These are phyloP conservation scores for Carettochelys insculpta DNA, from an alignment of 2,113 vertebrate genomes.

Conservation along the genomic window DNA sequence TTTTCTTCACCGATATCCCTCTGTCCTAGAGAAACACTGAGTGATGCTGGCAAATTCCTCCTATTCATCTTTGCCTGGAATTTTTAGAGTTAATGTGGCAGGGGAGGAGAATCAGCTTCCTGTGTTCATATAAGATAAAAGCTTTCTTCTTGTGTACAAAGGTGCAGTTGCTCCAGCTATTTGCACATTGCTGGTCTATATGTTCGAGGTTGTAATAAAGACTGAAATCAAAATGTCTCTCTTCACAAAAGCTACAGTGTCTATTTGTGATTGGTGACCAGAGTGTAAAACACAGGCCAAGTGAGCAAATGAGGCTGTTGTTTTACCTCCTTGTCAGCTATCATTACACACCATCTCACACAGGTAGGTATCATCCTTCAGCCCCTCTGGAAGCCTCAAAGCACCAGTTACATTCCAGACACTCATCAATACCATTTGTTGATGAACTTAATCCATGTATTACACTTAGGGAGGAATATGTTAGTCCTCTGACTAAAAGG, in stretches of 20 bases:
- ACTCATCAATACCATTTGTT: background rate
- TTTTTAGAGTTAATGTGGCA: no score
- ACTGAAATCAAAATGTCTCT: background rate
- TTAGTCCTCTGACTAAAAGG: background rate
- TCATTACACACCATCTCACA: background rate
- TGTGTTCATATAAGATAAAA: no score
- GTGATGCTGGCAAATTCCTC: no score
- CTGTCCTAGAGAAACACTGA: no score
- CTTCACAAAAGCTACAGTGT: background rate
- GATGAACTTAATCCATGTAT: background rate
- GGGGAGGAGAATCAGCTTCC: no score
- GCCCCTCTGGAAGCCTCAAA: rapidly evolving
- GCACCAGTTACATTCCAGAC: background rate
- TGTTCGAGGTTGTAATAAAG: background rate
- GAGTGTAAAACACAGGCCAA: background rate
- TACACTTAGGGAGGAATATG: background rate
- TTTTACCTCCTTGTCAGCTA: constrained; percentile 6
- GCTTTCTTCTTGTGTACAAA: no score
- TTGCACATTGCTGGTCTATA: rapidly evolving
- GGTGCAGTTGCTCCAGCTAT: no score
- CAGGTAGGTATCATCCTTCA: background rate
- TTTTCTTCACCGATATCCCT: no score
- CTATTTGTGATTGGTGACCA: background rate
- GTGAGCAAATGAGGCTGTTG: background rate
- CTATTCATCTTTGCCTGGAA: no score